Evolutionary conservation across 2,888 invertebrate species (phyloP).

Genomic region (Heliconius cydno): DNA sequence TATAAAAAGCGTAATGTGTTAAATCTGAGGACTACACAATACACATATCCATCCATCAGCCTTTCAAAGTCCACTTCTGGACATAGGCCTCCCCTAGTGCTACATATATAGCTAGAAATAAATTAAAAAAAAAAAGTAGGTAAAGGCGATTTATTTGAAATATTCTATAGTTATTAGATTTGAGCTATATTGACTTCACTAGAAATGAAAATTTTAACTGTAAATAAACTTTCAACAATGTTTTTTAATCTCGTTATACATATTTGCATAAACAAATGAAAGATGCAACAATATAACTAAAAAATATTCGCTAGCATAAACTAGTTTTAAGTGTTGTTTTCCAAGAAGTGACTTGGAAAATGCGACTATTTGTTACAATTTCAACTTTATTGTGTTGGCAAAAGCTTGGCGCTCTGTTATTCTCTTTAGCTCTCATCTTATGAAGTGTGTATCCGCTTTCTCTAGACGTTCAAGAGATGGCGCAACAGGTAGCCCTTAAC

Average conservation of each 20-base stretch:
- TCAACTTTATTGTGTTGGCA: neutral
- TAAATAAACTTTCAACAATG: no score
- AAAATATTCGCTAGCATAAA: neutral
- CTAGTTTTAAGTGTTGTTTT: neutral
- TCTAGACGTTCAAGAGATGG: conserved; percentile 50
- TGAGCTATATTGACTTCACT: neutral
- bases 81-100: no score
- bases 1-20: no score
- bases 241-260: no score
- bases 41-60: no score
- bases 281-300: neutral
- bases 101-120: no score
- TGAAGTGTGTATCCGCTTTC: conserved; percentile 31
- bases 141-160: neutral
- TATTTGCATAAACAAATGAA: neutral
- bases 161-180: neutral
- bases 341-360: neutral
- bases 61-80: no score
- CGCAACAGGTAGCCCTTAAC: conserved; percentile 49
- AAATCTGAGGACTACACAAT: no score
- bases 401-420: neutral
- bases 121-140: no score
- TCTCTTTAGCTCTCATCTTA: conserved; percentile 4
- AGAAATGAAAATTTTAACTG: neutral
- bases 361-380: neutral